A percentile compares a stretch with the other conserved stretches of the same genome.
Conservation (phyloP, 1,140 invertebrate genomes). For the Plectrocnemia conspersa region DNA sequence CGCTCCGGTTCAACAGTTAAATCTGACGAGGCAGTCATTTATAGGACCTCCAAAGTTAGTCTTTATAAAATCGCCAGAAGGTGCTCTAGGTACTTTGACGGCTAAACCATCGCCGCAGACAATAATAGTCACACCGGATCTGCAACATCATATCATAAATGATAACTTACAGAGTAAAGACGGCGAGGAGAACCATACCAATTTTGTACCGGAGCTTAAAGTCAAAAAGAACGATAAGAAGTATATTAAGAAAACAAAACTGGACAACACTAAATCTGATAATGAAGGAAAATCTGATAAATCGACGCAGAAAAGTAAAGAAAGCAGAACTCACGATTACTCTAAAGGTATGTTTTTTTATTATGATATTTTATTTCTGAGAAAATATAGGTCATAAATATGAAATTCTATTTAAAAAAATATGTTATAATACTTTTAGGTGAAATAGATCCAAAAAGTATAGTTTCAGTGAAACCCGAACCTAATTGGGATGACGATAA, state of each 20-base stretch:
- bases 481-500: constrained; percentile 62
- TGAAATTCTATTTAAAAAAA: too few species aligned
- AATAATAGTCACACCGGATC: constrained; percentile 41
- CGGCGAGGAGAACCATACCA: constrained; percentile 10
- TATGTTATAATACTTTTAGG: too few species aligned
- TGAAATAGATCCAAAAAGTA: constrained; percentile 40
- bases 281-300: constrained; percentile 31
- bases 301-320: constrained; percentile 42
- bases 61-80: constrained; percentile 49
- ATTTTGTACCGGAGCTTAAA: constrained; percentile 19
- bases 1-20: constrained; percentile 40
- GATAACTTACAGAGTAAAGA: constrained; percentile 19
- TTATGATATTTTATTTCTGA: too few species aligned
- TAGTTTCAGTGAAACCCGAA: constrained; percentile 65
- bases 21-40: constrained; percentile 45
- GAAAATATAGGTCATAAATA: too few species aligned
- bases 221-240: constrained; percentile 40
- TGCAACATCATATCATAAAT: constrained; percentile 23
- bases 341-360: constrained; percentile 18
- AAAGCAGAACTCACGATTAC: constrained; percentile 33
- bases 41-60: constrained; percentile 50
- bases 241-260: constrained; percentile 47
- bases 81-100: constrained; percentile 40
- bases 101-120: constrained; percentile 44
- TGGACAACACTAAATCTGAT: constrained; percentile 37